phyloP scores from a whole-genome alignment of 2,888 invertebrate species.

The Apamea monoglypha region DNA sequence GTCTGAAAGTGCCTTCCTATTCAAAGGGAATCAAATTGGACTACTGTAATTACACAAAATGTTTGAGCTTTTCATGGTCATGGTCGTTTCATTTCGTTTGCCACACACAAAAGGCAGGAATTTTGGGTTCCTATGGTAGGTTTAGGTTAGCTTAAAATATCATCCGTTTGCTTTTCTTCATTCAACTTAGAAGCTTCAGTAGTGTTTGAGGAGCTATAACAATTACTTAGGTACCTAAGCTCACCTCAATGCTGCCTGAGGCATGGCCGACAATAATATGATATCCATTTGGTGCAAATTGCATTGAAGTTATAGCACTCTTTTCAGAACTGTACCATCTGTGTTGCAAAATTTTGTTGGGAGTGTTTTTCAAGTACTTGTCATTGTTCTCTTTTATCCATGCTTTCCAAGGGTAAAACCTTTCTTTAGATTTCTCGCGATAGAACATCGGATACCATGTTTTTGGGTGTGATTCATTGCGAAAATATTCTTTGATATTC shows the following conservation, averaged over 20 bases:
- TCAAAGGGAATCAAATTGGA: conserved; percentile 27
- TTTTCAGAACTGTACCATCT: conserved; percentile 81
- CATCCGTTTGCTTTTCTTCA: conserved; percentile 27
- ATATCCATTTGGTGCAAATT: conserved; percentile 84
- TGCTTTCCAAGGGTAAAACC: conserved; percentile 43
- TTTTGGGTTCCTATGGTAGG: background rate
- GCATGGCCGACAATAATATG: conserved; percentile 86
- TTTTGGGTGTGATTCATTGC: conserved; percentile 73
- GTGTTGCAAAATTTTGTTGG: conserved; percentile 76
- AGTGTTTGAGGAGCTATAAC: conserved; percentile 48
- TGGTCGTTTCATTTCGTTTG: conserved; percentile 6
- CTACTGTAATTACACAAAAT: conserved; percentile 14
- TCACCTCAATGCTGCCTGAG: conserved; percentile 87
- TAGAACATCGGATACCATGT: conserved; percentile 83
- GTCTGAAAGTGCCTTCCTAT: conserved; percentile 5
- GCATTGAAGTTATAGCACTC: conserved; percentile 81
- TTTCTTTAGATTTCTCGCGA: conserved; percentile 63
- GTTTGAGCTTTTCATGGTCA: conserved; percentile 11
- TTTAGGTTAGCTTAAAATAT: conserved; percentile 37
- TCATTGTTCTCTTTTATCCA: conserved; percentile 79
- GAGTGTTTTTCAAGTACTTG: conserved; percentile 75
- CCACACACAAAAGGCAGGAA: conserved; percentile 9
- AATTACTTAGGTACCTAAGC: conserved; percentile 30
- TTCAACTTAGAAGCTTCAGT: conserved; percentile 31
- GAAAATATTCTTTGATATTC: conserved; percentile 71